These are phyloP conservation scores for Daubentonia madagascariensis DNA, from an alignment of 2,113 vertebrate genomes.

Conservation along the genomic window DNA sequence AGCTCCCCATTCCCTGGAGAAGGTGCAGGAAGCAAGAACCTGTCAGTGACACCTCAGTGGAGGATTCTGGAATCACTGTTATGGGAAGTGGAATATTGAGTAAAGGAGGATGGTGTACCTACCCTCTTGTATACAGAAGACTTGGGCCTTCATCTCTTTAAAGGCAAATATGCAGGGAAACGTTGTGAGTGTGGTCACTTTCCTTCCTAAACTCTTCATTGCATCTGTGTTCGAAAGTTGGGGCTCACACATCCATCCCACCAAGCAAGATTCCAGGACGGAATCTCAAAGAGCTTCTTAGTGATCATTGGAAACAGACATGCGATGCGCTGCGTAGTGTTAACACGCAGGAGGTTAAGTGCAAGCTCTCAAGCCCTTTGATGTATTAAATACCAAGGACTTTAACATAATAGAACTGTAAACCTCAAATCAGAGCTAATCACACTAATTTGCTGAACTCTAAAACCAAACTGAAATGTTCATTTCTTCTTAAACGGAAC, in stretches of 20 bases:
- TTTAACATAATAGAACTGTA: constrained; percentile 75
- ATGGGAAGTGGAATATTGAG: not conserved
- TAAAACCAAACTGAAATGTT: constrained; percentile 70
- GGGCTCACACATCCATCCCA: not conserved
- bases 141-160: not conserved
- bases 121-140: not conserved
- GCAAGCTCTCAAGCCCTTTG: constrained; percentile 68
- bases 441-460: constrained; percentile 78
- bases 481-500: constrained; percentile 75
- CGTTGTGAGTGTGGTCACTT: not conserved
- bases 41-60: not conserved
- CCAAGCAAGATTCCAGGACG: not conserved
- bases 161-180: not conserved
- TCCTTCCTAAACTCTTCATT: not conserved
- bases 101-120: not conserved
- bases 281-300: not conserved
- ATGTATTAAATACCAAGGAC: constrained; percentile 76
- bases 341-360: constrained; percentile 71
- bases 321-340: constrained; percentile 44
- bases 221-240: not conserved
- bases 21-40: not conserved
- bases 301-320: constrained; percentile 73
- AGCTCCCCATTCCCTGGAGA: not conserved
- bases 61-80: not conserved
- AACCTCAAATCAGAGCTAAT: constrained; percentile 80